Conservation (phyloP, 2,888 invertebrate genomes). For the Pristionchus exspectatus region DNA sequence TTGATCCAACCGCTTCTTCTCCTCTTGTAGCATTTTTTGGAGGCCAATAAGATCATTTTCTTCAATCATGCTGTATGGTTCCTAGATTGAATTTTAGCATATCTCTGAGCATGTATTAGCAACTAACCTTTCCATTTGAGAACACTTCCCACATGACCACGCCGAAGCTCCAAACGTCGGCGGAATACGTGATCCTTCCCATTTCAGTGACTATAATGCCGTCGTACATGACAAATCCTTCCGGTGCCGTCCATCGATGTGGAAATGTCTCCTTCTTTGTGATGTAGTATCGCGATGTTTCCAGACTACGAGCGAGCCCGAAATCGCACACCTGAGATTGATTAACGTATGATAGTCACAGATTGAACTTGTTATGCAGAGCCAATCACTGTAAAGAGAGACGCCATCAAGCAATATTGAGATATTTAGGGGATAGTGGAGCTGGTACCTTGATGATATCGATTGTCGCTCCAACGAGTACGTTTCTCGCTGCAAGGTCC, state of each 20-base stretch:
- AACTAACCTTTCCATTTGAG: background rate
- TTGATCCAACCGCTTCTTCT: background rate
- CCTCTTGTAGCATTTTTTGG: background rate
- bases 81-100: background rate
- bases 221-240: background rate
- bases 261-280: background rate
- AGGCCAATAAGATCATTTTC: background rate
- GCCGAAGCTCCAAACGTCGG: background rate
- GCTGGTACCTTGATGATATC: background rate
- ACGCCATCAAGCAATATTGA: background rate
- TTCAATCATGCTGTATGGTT: background rate
- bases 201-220: background rate
- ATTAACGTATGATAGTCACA: background rate
- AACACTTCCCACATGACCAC: background rate
- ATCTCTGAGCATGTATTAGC: background rate
- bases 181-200: background rate
- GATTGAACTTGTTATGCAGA: no score
- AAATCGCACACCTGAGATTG: background rate
- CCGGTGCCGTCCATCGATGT: background rate
- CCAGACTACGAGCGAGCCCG: background rate
- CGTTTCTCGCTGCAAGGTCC: background rate
- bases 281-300: background rate
- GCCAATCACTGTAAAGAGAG: no score
- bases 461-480: background rate
- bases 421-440: background rate